Percentiles rank a stretch among this genome's conserved stretches.
Conservation (phyloP, 2,113 vertebrate species). For the Aegotheles bennettii region DNA sequence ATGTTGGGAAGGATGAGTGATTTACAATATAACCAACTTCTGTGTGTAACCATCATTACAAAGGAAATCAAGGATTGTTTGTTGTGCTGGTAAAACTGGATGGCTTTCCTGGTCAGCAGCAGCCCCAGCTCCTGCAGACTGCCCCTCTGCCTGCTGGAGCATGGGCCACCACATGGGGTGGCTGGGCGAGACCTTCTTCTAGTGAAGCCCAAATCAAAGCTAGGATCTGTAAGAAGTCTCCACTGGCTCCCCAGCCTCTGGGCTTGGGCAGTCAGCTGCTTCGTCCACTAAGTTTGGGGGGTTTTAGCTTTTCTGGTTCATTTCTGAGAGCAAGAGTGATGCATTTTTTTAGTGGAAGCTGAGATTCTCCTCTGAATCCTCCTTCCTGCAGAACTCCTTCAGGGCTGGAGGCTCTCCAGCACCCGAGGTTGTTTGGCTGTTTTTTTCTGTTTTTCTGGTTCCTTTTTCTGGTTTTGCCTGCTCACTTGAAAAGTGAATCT, state of each 20-base stretch:
- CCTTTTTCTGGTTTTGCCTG: not conserved
- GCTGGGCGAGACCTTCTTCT: not conserved
- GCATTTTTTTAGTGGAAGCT: not conserved
- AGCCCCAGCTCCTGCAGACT: not conserved
- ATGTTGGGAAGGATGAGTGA: not conserved
- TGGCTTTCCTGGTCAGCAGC: not conserved
- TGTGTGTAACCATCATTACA: not conserved
- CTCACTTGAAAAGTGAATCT: not conserved
- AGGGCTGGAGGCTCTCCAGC: not conserved
- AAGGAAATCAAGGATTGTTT: not conserved
- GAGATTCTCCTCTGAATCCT: not conserved
- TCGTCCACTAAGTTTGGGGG: not conserved
- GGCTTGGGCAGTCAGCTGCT: not conserved
- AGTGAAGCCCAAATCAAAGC: not conserved
- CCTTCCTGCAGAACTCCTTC: not conserved
- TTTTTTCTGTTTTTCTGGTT: too few relatives aligned
- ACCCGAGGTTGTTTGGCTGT: not conserved
- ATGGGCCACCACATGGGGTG: fast-evolving
- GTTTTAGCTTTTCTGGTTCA: not conserved
- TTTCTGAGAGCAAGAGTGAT: not conserved
- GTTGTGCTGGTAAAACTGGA: not conserved
- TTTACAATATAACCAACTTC: not conserved
- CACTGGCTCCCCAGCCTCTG: not conserved
- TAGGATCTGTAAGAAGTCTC: not conserved
- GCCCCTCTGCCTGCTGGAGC: not conserved